Evolutionary conservation across 2,113 vertebrate genomes (phyloP).

Genomic region (Muntiacus muntjak): DNA sequence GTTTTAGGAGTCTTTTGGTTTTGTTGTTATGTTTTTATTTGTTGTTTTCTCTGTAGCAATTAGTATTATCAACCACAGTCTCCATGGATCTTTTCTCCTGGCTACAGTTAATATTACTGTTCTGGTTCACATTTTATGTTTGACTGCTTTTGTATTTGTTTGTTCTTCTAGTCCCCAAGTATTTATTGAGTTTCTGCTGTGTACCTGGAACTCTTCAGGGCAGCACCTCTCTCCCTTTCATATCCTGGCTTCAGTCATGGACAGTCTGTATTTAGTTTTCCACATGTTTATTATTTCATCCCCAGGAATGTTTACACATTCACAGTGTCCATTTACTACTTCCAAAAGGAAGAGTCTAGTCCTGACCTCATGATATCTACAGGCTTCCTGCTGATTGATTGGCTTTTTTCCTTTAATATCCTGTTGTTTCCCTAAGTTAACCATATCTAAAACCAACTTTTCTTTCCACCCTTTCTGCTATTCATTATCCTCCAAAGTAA

Average conservation of each 20-base stretch:
- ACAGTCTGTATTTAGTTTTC: neutral
- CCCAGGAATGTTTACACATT: neutral
- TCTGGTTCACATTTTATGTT: slow-evolving; percentile 6
- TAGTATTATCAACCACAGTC: neutral
- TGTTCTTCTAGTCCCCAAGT: slow-evolving; percentile 10
- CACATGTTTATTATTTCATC: neutral
- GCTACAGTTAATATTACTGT: neutral
- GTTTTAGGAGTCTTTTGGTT: neutral
- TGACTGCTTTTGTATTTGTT: neutral
- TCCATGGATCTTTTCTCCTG: neutral
- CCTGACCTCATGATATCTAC: neutral
- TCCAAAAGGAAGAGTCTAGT: neutral
- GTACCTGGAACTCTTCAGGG: neutral
- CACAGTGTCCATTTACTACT: neutral
- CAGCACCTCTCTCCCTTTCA: neutral
- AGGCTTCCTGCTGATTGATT: neutral
- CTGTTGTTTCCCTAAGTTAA: neutral
- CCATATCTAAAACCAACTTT: neutral
- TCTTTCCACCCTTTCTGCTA: neutral
- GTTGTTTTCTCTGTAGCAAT: neutral
- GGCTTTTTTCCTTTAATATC: neutral
- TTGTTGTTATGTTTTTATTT: neutral
- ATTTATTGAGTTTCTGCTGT: neutral
- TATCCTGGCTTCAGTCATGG: neutral
- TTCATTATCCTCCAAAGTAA: neutral